A percentile compares a stretch with the other conserved stretches of the same genome.
phyloP scores from a whole-genome alignment of 2,888 invertebrate genomes.

The Allolobophora icterica region DNA sequence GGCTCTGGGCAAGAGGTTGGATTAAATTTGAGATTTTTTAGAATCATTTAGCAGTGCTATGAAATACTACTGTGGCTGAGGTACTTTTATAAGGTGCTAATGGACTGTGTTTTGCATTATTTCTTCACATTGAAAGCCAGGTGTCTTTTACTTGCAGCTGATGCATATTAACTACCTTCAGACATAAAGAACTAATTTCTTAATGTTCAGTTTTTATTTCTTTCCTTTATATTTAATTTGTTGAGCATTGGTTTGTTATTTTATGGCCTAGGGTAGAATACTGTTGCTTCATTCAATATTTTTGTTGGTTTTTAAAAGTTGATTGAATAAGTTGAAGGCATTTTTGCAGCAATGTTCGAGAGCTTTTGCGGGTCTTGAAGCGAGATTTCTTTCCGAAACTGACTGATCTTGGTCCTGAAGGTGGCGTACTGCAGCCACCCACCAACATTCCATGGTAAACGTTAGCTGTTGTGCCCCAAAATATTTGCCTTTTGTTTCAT shows the following conservation, averaged over 20 bases:
- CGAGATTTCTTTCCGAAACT: constrained; percentile 24
- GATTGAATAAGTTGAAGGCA: neutral
- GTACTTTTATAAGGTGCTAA: too few relatives aligned
- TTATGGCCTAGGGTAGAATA: too few relatives aligned
- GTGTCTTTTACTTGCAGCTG: too few relatives aligned
- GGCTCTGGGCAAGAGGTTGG: neutral
- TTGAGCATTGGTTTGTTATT: neutral
- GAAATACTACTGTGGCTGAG: too few relatives aligned
- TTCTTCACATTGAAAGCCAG: too few relatives aligned
- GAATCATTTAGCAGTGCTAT: too few relatives aligned
- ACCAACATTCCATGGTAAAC: neutral
- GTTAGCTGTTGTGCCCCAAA: neutral
- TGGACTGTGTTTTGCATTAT: too few relatives aligned
- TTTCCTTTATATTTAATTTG: neutral
- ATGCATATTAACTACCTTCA: neutral
- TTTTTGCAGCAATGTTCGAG: neutral
- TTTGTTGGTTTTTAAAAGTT: neutral
- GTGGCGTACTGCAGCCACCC: neutral
- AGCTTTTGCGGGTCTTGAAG: neutral
- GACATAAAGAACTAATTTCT: neutral
- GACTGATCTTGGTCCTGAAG: constrained; percentile 5
- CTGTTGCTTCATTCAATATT: neutral
- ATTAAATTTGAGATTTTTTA: neutral
- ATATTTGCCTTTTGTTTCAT: neutral
- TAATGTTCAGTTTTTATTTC: neutral